A percentile compares a stretch with the other conserved stretches of the same genome.
phyloP scores from a whole-genome alignment of 2,888 invertebrate genomes.

The Lasioglossum pauxillum region DNA sequence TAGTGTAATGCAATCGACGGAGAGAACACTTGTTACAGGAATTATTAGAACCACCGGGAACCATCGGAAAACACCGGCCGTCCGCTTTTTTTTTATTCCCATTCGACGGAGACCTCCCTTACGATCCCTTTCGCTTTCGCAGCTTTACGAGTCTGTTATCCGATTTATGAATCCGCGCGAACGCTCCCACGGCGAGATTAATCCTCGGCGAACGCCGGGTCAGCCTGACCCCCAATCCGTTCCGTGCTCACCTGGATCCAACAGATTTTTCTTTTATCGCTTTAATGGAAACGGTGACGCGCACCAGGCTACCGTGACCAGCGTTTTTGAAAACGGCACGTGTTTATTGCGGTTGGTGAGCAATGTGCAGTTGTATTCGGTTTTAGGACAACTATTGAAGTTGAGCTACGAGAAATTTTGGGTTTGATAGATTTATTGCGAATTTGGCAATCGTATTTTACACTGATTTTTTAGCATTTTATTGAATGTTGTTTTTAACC shows the following conservation, averaged over 20 bases:
- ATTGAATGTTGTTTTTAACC: background rate
- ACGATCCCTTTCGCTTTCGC: background rate
- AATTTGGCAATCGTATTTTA: background rate
- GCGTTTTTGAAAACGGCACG: background rate
- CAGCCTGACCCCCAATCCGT: background rate
- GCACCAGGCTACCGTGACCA: background rate
- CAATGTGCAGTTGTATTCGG: background rate
- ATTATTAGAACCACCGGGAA: background rate
- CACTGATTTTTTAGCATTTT: background rate
- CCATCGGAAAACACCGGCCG: background rate
- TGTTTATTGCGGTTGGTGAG: background rate
- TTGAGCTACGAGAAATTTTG: background rate
- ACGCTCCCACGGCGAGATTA: background rate
- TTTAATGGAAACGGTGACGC: background rate
- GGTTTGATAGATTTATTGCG: background rate
- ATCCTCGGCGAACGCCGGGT: background rate
- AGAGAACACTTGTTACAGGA: background rate
- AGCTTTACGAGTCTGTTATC: background rate
- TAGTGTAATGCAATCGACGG: background rate
- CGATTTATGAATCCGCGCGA: slow-evolving; percentile 6
- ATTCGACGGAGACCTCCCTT: background rate
- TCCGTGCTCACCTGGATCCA: background rate
- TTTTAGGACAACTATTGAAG: background rate
- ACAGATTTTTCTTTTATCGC: slow-evolving; percentile 1
- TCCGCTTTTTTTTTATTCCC: background rate